Evolutionary conservation across 2,888 invertebrate species (phyloP), one percentile per base, ranked within the genome.

Genomic region (Serripes groenlandicus): DNA sequence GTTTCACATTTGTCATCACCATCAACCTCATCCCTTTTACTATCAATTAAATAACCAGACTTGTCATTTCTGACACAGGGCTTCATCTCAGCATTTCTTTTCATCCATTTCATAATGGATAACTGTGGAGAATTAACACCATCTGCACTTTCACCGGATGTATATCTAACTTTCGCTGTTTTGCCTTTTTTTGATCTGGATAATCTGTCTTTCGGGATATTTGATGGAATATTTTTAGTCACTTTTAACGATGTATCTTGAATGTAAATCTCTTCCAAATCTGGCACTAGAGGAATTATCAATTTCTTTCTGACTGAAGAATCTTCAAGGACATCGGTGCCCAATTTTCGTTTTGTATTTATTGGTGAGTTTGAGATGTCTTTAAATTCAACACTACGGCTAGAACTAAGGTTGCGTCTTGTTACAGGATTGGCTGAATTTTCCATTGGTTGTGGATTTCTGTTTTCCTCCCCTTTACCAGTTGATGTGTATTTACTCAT

Each of bases 401-500:
- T 73, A 15, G 73, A 52, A 35, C 52, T 71, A 30, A 28, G 34
- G 0, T 66, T 49, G 18, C 58, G 64, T 32, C 71, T 54, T 11
- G 18, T 34, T 7, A 32, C 28, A 21, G 54, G 56, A 26, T 37
- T 18, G 11, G 28, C 54, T 3, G 32, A 30, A 5, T 32, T 18
- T n/a, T 28, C 58, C 3, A 15, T 18, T 2, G 42, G 64, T 37
- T 84, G 73, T 56, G 86, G 86, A 66, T 86, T 84, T 62, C 64
- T 66, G 37, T 86, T 86, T 49, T 86, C 86, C 54, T 79, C 64
- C 60, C 75, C 71, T 62, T 58, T 71, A 3, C 66, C 69, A 26
- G 89, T 90, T 37, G 78, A 78, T 30, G 90, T 90, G 15, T 87
- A 88, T 76, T 90, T 90, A 28, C 90, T 90, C 69, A 87, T 76